These are phyloP conservation scores for Corbicula japonica DNA, from an alignment of 2,888 invertebrate species.

Conservation along the genomic window DNA sequence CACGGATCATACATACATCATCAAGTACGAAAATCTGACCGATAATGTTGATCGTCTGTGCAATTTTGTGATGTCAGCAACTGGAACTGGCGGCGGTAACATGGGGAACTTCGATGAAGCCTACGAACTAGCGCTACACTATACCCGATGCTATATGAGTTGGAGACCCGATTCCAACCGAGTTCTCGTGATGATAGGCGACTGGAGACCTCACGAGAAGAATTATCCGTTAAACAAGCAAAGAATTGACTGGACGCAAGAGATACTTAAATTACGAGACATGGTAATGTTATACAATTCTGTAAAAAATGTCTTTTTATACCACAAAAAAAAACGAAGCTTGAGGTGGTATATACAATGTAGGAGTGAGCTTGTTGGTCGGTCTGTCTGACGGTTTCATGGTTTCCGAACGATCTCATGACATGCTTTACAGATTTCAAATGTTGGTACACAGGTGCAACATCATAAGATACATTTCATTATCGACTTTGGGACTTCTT, in stretches of 20 bases:
- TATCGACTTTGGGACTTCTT: too few relatives aligned
- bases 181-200: conserved; percentile 42
- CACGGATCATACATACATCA: conserved; percentile 10
- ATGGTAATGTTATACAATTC: too few relatives aligned
- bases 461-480: too few relatives aligned
- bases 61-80: conserved; percentile 20
- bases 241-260: conserved; percentile 28
- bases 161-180: conserved; percentile 25
- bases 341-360: too few relatives aligned
- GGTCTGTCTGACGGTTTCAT: too few relatives aligned
- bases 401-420: too few relatives aligned
- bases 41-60: conserved; percentile 29
- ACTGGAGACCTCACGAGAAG: conserved; percentile 40
- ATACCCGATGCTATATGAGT: conserved; percentile 15
- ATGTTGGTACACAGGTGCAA: too few relatives aligned
- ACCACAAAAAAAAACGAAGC: too few relatives aligned
- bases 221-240: conserved; percentile 22
- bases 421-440: too few relatives aligned
- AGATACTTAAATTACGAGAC: conserved; percentile 17
- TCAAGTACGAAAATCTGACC: conserved; percentile 42
- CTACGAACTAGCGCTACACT: conserved; percentile 33
- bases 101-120: conserved; percentile 30
- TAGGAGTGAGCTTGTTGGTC: too few relatives aligned
- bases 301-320: too few relatives aligned
- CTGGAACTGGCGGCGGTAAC: conserved; percentile 16